phyloP scores from a whole-genome alignment of 2,888 invertebrate genomes.

The Cetonia aurata region DNA sequence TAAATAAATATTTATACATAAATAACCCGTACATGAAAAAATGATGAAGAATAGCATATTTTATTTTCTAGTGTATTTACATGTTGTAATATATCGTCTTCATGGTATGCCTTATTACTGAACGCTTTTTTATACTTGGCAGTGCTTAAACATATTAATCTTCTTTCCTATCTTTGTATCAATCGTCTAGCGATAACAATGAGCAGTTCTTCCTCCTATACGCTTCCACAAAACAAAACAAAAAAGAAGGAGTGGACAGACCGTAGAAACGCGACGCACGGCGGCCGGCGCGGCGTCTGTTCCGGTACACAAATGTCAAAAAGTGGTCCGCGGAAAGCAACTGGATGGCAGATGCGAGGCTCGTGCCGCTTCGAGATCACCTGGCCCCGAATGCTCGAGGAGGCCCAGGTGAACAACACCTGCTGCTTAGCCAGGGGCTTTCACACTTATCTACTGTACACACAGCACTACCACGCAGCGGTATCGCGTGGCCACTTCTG shows the following conservation, averaged over 20 bases:
- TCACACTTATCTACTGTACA: constrained; percentile 44
- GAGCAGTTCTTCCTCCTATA: no score
- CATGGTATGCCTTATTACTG: no score
- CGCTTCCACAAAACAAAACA: background rate
- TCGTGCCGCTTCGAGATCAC: constrained; percentile 58
- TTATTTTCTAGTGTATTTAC: no score
- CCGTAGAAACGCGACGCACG: constrained; percentile 27
- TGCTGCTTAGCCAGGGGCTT: constrained; percentile 51
- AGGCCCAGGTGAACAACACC: constrained; percentile 62
- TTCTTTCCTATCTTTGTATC: no score
- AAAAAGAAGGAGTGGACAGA: constrained; percentile 17
- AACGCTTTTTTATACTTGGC: no score
- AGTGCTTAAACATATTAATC: no score
- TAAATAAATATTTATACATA: no score
- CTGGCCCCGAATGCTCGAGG: constrained; percentile 59
- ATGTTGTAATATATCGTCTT: no score
- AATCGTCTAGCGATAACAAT: no score
- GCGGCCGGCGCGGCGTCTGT: constrained; percentile 45
- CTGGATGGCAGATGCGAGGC: constrained; percentile 58
- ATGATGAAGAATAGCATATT: no score
- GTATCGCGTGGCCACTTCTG: background rate
- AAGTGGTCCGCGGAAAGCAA: constrained; percentile 54
- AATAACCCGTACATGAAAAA: no score
- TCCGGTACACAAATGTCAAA: constrained; percentile 55
- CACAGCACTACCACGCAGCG: constrained; percentile 3